phyloP scores from a whole-genome alignment of 2,113 vertebrate genomes.

The Sceloporus tristichus region DNA sequence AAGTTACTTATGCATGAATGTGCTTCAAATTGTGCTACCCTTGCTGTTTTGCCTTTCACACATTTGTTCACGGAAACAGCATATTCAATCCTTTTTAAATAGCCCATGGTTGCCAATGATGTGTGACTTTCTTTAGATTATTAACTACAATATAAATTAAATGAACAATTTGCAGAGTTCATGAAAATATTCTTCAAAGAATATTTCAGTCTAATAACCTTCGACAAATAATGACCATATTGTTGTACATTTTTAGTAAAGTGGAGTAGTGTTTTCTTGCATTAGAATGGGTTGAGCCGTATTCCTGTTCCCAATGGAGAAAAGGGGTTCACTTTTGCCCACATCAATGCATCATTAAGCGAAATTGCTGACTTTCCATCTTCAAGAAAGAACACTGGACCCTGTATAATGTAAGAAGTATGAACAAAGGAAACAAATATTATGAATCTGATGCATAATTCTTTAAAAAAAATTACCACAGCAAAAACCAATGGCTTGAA shows the following conservation, averaged over 20 bases:
- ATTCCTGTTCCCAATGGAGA: conserved; percentile 96
- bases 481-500: conserved; percentile 3
- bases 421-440: conserved; percentile 30
- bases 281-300: conserved; percentile 95
- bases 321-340: conserved; percentile 98
- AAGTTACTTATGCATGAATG: conserved; percentile 4
- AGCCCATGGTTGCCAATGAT: conserved; percentile 46
- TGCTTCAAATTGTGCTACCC: conserved; percentile 32
- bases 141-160: conserved; percentile 54
- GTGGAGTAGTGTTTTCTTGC: conserved; percentile 25
- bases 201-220: conserved; percentile 42
- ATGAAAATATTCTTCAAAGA: conserved; percentile 51
- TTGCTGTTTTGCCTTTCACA: conserved; percentile 37
- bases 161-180: conserved; percentile 54
- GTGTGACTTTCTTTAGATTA: conserved; percentile 69
- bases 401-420: conserved; percentile 75
- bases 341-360: conserved; percentile 96
- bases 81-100: conserved; percentile 31
- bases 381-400: conserved; percentile 94
- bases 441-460: neutral
- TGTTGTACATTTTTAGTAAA: conserved; percentile 36
- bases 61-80: conserved; percentile 36
- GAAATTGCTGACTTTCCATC: conserved; percentile 95
- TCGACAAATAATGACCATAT: conserved; percentile 38
- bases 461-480: conserved; percentile 25